Evolutionary conservation across 2,888 invertebrate genomes (phyloP), one percentile per base, ranked within the genome.

Genomic region (Steinernema carpocapsae): DNA sequence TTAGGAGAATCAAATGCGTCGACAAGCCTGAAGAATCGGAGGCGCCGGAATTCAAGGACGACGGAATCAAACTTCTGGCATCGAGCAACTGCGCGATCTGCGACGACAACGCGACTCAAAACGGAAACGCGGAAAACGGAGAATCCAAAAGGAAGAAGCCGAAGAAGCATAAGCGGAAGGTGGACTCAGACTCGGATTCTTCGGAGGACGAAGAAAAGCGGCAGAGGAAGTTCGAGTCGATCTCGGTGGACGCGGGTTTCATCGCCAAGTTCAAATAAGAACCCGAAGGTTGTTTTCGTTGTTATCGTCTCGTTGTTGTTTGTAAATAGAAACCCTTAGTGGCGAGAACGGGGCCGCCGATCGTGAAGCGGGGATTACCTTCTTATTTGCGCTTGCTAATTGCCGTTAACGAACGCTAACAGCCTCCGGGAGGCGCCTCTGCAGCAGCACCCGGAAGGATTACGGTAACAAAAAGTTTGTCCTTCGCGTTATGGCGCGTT

Each of bases 171-270:
- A 64, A 17, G 32, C 4, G 26, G 17, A 64, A 32, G 37, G 29
- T 64, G 64, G 64, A 64, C 14, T 56, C 56, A 4, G 56, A 26
- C 26, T 64, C 64, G 37, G 56, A 56, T 26, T 56, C 56, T 22
- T 32, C 64, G 37, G 64, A 64, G 17, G 37, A 64, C 32, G 64
- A 64, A n/a, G 64, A 64, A 17, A 32, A 29, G 64, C 64, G 64
- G 32, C 64, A 64, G 32, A 26, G 64, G 64, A 64, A 64, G 64
- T 64, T 64, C 37, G 64, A 64, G 10, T 64, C 64, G 64, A 64
- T 64, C 3, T 29, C 64, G 14, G 64, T 64, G 14, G 64, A 64
- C 32, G 64, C 29, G 17, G 64, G 64, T 14, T 64, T 64, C n/a
- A 29, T 64, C 17, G 32, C 64, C 29, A 26, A 64, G 64, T 64